phyloP scores from a whole-genome alignment of 2,797 vertebrate species.

The Vireo griseus region DNA sequence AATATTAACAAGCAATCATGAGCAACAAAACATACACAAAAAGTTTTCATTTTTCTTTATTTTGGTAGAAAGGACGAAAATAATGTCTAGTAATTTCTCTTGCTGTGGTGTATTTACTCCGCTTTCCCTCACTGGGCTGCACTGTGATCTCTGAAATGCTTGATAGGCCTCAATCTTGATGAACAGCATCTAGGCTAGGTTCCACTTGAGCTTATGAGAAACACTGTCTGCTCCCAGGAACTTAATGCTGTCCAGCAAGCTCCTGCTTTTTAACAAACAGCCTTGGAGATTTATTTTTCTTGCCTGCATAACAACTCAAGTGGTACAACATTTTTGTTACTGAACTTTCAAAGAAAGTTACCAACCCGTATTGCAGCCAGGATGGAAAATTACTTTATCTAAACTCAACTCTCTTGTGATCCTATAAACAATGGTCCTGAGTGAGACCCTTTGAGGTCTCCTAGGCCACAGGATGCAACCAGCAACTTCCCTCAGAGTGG shows the following conservation, averaged over 20 bases:
- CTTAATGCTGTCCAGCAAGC: not conserved
- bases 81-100: not conserved
- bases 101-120: not conserved
- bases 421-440: not conserved
- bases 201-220: not conserved
- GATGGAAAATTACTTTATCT: not conserved
- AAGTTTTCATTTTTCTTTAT: not conserved
- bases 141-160: not conserved
- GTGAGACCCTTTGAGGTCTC: not conserved
- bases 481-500: not conserved
- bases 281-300: not conserved
- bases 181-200: not conserved
- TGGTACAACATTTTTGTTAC: not conserved
- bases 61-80: not conserved
- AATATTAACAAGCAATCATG: not conserved
- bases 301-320: not conserved
- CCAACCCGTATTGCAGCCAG: rapidly evolving
- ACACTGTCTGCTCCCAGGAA: not conserved
- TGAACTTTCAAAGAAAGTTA: not conserved
- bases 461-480: not conserved
- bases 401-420: not conserved
- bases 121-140: rapidly evolving
- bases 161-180: not conserved
- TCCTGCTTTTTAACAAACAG: not conserved
- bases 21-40: not conserved